Base-by-base conservation (phyloP, 2,113 vertebrate genomes). In the Lepidiolamprologus cunningtoni region DNA sequence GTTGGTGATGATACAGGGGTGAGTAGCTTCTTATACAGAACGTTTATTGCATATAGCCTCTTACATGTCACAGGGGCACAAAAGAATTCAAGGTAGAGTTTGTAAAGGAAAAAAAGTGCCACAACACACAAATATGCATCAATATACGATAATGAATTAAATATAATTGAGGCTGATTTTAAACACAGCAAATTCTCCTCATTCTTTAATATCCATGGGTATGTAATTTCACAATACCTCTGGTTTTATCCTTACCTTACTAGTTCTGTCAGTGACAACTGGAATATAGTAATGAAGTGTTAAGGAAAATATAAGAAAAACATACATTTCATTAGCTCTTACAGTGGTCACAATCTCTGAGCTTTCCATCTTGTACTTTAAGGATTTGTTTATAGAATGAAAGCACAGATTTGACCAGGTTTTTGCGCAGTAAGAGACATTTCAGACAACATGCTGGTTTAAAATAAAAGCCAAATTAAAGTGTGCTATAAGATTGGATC, bases 1-100 rank as follows among this genome's bases (percentile, higher is more conserved):
- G 95, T 97, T 55, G 97, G 97, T 3, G 95, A 97, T 84, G 97
- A 94, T 8, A 96, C 96, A 17, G 97, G 97, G 80, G 97, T 97
- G 84, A 96, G 96, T 95, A 82, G 73, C 45, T 78, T 78, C 45
- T 19, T n/a, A 33, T 52, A 52, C 26, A 78, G 47, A 52, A 13
- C 6, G 17, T n/a, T 50, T 31, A 78, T 78, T 78, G 23, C 14
- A 31, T 50, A 0, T 68, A 21, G 4, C 33, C 4, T 37, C 63
- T 40, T 37, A 21, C 5, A 31, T 31, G 7, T 26, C 7, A 7
- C 45, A n/a, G 16, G 42, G 42, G 71, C 16, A 76, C 4, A 16
- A 45, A 0, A 76, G 6, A 50, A 28, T 76, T 19, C 2, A 76
- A 19, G 9, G 40, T 76, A 76, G 14, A 28, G 3, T 50, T 17